Percentiles rank a stretch among this genome's conserved stretches.
phyloP scores from a whole-genome alignment of 2,797 vertebrate species.

The Lepilemur ruficaudatus region DNA sequence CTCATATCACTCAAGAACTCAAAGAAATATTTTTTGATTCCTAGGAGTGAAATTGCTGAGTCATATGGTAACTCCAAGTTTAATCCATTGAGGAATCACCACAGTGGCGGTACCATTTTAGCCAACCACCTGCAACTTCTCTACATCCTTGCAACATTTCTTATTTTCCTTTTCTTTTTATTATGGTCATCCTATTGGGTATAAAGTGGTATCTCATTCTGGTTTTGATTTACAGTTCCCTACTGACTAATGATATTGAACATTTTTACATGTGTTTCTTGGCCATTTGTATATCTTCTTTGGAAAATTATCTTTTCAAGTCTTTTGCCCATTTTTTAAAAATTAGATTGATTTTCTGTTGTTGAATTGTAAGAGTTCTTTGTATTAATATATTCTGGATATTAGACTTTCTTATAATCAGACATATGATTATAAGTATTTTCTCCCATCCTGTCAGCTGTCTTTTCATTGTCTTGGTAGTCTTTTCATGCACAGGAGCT shows the following conservation, averaged over 20 bases:
- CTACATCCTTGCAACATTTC: neutral
- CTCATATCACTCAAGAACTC: neutral
- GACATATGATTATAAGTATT: neutral
- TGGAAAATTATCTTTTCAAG: neutral
- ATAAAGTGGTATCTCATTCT: neutral
- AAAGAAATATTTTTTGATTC: neutral
- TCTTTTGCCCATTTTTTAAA: neutral
- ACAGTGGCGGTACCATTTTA: neutral
- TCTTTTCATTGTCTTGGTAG: neutral
- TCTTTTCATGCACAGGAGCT: neutral
- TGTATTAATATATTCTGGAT: neutral
- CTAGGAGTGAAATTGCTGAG: neutral
- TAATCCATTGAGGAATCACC: neutral
- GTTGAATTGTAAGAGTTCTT: neutral
- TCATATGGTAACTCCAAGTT: neutral
- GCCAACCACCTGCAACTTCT: neutral
- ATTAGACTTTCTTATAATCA: neutral
- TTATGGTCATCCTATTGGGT: neutral
- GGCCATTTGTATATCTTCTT: neutral
- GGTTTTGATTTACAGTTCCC: conserved; percentile 4
- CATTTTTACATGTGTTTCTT: neutral
- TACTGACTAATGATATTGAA: neutral
- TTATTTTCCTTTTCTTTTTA: neutral
- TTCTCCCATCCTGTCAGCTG: neutral
- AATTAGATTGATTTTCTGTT: neutral